phyloP scores from a whole-genome alignment of 1,140 invertebrate genomes.

The Drosophila chauvacae region DNA sequence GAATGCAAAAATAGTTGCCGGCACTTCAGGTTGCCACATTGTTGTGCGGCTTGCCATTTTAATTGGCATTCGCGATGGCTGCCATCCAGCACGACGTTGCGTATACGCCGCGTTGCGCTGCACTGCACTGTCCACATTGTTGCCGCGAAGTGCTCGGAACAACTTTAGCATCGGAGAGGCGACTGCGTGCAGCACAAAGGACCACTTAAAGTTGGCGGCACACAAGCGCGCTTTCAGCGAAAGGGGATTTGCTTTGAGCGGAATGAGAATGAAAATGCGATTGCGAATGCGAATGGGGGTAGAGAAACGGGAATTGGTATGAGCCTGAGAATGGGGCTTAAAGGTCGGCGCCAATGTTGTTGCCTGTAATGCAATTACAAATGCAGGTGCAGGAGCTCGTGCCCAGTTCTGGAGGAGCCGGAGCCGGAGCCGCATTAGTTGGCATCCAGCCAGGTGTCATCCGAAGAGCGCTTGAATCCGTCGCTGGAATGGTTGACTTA shows the following conservation, averaged over 20 bases:
- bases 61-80: slow-evolving; percentile 68
- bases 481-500: slow-evolving; percentile 69
- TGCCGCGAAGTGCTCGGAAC: slow-evolving; percentile 51
- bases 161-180: slow-evolving; percentile 24
- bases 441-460: slow-evolving; percentile 63
- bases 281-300: slow-evolving; percentile 1
- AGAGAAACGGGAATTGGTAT: neutral
- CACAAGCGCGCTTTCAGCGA: slow-evolving; percentile 32
- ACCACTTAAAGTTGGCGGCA: slow-evolving; percentile 71
- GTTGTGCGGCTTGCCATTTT: slow-evolving; percentile 73
- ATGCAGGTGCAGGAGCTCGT: slow-evolving; percentile 42
- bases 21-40: slow-evolving; percentile 65
- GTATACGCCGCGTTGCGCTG: slow-evolving; percentile 50
- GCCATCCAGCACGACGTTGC: slow-evolving; percentile 35
- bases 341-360: slow-evolving; percentile 43
- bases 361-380: slow-evolving; percentile 76
- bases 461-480: slow-evolving; percentile 17
- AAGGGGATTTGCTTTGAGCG: slow-evolving; percentile 71
- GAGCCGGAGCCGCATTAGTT: slow-evolving; percentile 23
- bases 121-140: slow-evolving; percentile 54
- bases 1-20: slow-evolving; percentile 63
- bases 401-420: slow-evolving; percentile 1
- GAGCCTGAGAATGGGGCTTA: too few relatives aligned
- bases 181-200: slow-evolving; percentile 65
- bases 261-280: slow-evolving; percentile 28